Evolutionary conservation across 2,113 vertebrate genomes (phyloP).

Genomic region (Zapus hudsonius): DNA sequence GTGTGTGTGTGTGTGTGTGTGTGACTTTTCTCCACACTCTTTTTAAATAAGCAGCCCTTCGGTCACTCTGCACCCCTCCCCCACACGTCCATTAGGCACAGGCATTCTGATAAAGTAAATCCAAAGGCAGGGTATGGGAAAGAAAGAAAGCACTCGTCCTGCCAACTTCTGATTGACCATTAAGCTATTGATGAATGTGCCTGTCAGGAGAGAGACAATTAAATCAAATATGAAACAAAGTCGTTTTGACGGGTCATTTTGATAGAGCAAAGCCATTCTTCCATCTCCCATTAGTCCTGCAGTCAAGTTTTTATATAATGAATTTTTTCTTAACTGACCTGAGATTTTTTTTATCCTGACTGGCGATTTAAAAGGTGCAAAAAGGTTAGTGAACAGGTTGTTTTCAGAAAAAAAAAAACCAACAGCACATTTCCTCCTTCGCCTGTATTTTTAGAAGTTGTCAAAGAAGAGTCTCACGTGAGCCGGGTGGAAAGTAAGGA

Average conservation of each 20-base stretch:
- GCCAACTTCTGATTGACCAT: constrained; percentile 99
- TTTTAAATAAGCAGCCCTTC: constrained; percentile 92
- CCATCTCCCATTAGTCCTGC: constrained; percentile 93
- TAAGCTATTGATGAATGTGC: constrained; percentile 99
- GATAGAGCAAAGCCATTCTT: constrained; percentile 96
- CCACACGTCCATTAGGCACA: constrained; percentile 95
- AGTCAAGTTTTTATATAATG: constrained; percentile 90
- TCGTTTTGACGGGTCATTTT: constrained; percentile 98
- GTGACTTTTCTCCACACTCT: constrained; percentile 77
- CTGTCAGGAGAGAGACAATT: constrained; percentile 99
- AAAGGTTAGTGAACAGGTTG: constrained; percentile 70
- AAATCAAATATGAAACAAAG: constrained; percentile 99
- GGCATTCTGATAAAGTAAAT: constrained; percentile 97
- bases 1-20: constrained; percentile 80
- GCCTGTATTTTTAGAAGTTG: constrained; percentile 75
- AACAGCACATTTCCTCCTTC: constrained; percentile 58
- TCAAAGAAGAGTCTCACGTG: constrained; percentile 68
- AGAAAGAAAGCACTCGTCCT: constrained; percentile 97
- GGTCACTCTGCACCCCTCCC: constrained; percentile 85
- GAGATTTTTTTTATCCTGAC: constrained; percentile 78
- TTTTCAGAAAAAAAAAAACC: constrained; percentile 52
- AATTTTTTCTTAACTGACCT: constrained; percentile 88
- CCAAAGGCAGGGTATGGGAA: constrained; percentile 94
- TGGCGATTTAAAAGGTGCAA: constrained; percentile 79
- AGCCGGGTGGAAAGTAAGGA: constrained; percentile 72